Evolutionary conservation across 2,797 vertebrate species (phyloP), one percentile per base, ranked within the genome.

Genomic region (Rhodeus uyekii): DNA sequence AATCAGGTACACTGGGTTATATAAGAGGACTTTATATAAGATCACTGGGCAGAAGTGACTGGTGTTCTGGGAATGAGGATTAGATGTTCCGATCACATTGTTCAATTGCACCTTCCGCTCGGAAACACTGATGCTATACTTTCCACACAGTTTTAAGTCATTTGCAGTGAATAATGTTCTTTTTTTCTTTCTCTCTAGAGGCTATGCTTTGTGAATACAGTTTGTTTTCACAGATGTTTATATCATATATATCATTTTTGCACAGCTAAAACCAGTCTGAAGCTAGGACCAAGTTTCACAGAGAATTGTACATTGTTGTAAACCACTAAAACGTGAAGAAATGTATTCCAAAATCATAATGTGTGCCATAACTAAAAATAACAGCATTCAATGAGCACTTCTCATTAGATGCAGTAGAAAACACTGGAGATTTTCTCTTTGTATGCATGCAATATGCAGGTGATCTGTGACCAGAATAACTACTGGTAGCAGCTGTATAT

Each of bases 11-110:
- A 74, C 36, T 10, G 18, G 12, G 36, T 82, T 87, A 87, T 75
- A 29, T 78, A 86, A 88, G 29, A 72, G 74, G 36, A 68, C 48
- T 82, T 93, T 93, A 89, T 27, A 27, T 88, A 93, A 94, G 84
- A 85, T 85, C 83, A 87, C 84, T 74, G 77, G 85, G 83, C 64
- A 79, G 71, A 16, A 80, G 64, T 67, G 46, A 60, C 53, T 34
- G 18, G 18, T 69, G 48, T 19, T 69, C 34, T 78, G 78, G 55
- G 76, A 87, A 77, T 48, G 65, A 74, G 19, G 27, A 64, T 46
- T 69, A 53, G n/a, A 12, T n/a, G n/a, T 10, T 69, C 50, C 6
- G 8, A 58, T 77, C 13, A n/a, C 27, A 61, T 76, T 76, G 48
- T 79, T 78, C 50, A 10, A 24, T 32, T 80, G 22, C 19, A 38